These are phyloP conservation scores for Seriola dumerili DNA, from an alignment of 2,113 vertebrate species.

Conservation along the genomic window DNA sequence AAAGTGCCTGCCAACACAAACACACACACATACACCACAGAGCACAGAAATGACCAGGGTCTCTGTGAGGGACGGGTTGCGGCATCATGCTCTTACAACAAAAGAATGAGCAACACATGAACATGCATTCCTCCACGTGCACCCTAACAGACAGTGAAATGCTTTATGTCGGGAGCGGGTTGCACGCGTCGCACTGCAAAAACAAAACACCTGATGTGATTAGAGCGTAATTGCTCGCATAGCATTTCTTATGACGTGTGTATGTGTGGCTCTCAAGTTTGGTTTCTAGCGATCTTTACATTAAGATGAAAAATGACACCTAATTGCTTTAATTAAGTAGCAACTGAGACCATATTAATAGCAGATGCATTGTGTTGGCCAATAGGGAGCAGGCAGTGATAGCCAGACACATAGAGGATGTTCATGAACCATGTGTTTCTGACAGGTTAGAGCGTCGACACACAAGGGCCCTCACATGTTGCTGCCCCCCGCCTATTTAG, in stretches of 20 bases:
- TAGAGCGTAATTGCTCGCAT: background rate
- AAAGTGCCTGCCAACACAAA: slow-evolving; percentile 12
- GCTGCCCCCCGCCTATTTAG: background rate
- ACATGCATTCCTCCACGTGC: slow-evolving; percentile 17
- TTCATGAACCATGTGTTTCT: background rate
- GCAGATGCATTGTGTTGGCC: background rate
- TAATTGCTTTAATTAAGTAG: background rate
- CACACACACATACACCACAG: background rate
- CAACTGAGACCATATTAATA: background rate
- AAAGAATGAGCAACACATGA: slow-evolving; percentile 37
- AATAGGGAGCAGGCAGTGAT: background rate
- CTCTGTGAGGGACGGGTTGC: slow-evolving; percentile 10
- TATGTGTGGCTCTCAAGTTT: too few relatives aligned
- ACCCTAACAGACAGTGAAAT: background rate
- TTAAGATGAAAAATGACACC: background rate
- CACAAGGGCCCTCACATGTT: slow-evolving; percentile 11
- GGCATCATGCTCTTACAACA: slow-evolving; percentile 26
- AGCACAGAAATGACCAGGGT: background rate
- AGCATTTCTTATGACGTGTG: background rate
- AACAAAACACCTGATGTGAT: background rate
- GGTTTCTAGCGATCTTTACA: too few relatives aligned
- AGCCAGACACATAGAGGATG: background rate
- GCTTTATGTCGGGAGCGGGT: background rate
- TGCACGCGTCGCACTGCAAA: too few relatives aligned
- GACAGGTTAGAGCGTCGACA: background rate